Evolutionary conservation across 2,797 vertebrate species (phyloP).

Genomic region (Myotis vivesi): DNA sequence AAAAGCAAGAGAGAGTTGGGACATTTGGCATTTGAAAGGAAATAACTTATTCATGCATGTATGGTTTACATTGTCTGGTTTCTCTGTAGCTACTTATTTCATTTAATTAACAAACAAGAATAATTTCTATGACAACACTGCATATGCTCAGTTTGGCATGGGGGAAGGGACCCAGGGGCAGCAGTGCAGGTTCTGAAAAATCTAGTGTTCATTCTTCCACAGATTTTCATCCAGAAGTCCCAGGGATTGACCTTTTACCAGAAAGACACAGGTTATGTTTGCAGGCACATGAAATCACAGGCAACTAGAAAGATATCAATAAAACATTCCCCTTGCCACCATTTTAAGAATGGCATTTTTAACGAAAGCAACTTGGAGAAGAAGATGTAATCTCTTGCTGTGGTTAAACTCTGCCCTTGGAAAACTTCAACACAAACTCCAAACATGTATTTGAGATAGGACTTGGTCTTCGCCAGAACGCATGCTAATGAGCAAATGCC

Average conservation of each 20-base stretch:
- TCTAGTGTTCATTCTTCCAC: background rate
- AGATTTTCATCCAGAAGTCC: conserved; percentile 13
- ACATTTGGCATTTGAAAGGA: conserved; percentile 54
- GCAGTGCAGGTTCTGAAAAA: background rate
- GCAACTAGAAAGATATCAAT: background rate
- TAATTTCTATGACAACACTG: conserved; percentile 50
- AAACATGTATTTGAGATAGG: background rate
- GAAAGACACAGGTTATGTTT: conserved; percentile 30
- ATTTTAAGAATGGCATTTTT: conserved; percentile 41
- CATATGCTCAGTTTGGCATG: background rate
- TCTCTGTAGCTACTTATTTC: conserved; percentile 68
- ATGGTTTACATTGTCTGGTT: conserved; percentile 54
- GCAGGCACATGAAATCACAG: background rate
- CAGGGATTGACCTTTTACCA: background rate
- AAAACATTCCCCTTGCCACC: background rate
- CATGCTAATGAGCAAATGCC: background rate
- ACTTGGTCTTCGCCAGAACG: conserved; percentile 47
- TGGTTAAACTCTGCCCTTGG: conserved; percentile 48
- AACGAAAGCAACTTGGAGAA: conserved; percentile 31
- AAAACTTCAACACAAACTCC: conserved; percentile 26
- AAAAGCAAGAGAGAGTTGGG: background rate
- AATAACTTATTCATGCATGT: conserved; percentile 59
- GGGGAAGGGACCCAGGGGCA: background rate
- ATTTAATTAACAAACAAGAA: conserved; percentile 73
- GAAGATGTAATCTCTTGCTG: conserved; percentile 54